Percentiles rank a stretch among this genome's conserved stretches.
These are phyloP conservation scores for Casuarius casuarius DNA, from an alignment of 2,113 vertebrate genomes.

Conservation along the genomic window DNA sequence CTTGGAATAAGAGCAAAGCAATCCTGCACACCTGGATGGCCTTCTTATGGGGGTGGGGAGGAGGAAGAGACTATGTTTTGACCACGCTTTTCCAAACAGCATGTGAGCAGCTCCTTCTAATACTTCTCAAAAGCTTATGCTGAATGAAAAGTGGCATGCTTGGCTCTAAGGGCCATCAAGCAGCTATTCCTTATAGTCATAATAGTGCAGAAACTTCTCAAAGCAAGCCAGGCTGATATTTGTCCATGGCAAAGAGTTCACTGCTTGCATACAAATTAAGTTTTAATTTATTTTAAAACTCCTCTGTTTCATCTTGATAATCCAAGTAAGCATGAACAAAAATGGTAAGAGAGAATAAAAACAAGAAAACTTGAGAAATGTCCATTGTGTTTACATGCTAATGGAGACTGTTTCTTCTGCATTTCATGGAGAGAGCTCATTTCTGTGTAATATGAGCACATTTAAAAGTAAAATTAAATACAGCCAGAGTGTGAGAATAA, in stretches of 20 bases:
- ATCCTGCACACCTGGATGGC: not conserved
- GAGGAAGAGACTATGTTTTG: not conserved
- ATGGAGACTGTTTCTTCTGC: not conserved
- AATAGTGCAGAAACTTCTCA: slow-evolving; percentile 35
- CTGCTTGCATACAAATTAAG: slow-evolving; percentile 12
- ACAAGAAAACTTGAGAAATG: not conserved
- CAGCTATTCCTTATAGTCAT: slow-evolving; percentile 46
- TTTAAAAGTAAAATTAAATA: slow-evolving; percentile 51
- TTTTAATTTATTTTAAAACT: slow-evolving; percentile 42
- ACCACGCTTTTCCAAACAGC: not conserved
- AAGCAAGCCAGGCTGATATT: slow-evolving; percentile 34
- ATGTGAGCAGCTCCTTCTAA: not conserved
- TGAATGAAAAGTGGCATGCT: slow-evolving; percentile 26
- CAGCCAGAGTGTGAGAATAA: not conserved
- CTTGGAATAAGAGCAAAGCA: not conserved
- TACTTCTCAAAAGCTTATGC: not conserved
- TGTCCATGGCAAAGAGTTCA: slow-evolving; percentile 31
- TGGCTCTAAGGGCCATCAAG: not conserved
- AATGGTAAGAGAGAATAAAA: not conserved
- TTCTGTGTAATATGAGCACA: not conserved
- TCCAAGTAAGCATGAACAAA: slow-evolving; percentile 15
- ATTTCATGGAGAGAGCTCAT: not conserved
- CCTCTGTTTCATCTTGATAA: slow-evolving; percentile 48
- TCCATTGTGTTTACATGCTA: not conserved
- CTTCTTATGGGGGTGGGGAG: not conserved